These are phyloP conservation scores for Bombus vancouverensis DNA, from an alignment of 1,140 invertebrate genomes.

Conservation along the genomic window DNA sequence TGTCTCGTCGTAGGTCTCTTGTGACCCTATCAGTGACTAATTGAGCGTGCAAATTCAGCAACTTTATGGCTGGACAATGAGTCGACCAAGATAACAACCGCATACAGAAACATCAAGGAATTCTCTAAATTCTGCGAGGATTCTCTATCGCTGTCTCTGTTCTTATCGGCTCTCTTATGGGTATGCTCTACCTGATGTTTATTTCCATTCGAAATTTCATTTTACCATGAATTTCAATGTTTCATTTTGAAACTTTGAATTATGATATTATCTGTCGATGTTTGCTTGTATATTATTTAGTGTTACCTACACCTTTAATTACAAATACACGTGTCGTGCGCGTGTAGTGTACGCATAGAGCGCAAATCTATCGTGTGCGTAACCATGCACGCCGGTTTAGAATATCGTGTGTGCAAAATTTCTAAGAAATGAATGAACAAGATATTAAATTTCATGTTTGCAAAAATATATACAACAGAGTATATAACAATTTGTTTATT, in stretches of 20 bases:
- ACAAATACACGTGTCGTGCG: constrained; percentile 2
- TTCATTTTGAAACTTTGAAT: neutral
- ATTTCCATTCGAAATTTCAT: neutral
- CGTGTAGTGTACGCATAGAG: neutral
- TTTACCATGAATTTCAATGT: neutral
- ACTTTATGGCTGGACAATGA: constrained; percentile 45
- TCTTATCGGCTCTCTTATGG: constrained; percentile 1
- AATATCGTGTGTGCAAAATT: neutral
- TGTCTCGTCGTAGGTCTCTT: constrained; percentile 44
- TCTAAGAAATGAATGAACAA: neutral
- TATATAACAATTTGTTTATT: neutral
- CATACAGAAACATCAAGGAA: neutral
- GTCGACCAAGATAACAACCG: constrained; percentile 32
- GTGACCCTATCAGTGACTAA: constrained; percentile 51
- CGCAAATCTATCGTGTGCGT: constrained; percentile 2
- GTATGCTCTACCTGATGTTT: constrained; percentile 20
- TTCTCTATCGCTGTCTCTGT: neutral
- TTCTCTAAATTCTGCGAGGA: constrained; percentile 11
- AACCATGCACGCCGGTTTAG: neutral
- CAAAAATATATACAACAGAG: no score
- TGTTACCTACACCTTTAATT: neutral
- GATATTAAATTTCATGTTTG: neutral
- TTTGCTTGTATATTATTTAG: neutral
- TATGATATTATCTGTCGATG: neutral
- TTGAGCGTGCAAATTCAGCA: constrained; percentile 47